These are phyloP conservation scores for Haemorhous mexicanus DNA, from an alignment of 2,113 vertebrate species.

Conservation along the genomic window DNA sequence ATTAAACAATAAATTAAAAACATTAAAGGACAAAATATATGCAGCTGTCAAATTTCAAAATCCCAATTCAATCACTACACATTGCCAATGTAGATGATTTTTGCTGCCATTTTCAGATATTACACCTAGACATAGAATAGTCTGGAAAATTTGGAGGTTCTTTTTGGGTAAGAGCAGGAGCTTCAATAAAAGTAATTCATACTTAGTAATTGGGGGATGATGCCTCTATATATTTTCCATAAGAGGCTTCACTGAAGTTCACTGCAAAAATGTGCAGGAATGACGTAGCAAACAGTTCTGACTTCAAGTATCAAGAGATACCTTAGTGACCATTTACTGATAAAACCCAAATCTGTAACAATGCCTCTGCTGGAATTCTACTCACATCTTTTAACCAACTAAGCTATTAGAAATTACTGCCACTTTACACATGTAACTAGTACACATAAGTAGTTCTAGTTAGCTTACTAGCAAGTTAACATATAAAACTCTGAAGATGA, in stretches of 20 bases:
- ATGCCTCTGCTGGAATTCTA: background rate
- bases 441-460: background rate
- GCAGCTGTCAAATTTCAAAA: background rate
- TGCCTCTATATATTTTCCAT: background rate
- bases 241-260: background rate
- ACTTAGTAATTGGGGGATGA: fast-evolving
- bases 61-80: background rate
- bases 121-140: background rate
- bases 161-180: background rate
- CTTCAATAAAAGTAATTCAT: background rate
- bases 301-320: background rate
- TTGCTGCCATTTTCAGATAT: background rate
- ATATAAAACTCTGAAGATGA: background rate
- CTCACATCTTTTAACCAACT: background rate
- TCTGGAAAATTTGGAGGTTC: background rate
- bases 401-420: background rate
- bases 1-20: background rate
- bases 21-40: background rate
- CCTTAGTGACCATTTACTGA: background rate
- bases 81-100: fast-evolving
- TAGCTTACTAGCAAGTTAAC: background rate
- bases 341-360: background rate
- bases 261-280: background rate
- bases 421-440: background rate
- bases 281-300: background rate